phyloP scores from a whole-genome alignment of 2,113 vertebrate species.

The Oncorhynchus kisutch region DNA sequence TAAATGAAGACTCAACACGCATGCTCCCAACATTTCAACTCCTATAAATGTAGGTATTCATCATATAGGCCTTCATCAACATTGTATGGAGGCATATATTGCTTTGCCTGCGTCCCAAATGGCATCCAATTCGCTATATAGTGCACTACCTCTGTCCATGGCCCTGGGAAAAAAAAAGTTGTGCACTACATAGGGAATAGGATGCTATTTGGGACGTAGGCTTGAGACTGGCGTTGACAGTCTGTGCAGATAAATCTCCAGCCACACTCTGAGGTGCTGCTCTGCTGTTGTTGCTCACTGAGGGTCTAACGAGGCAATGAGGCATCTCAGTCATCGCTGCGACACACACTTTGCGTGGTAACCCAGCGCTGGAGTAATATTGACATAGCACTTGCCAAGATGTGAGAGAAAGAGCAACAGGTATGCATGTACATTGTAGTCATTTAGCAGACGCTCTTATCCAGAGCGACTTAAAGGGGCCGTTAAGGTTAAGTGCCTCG shows the following conservation, averaged over 20 bases:
- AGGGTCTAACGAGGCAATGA: background rate
- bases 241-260: no score
- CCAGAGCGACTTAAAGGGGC: no score
- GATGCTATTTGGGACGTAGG: background rate
- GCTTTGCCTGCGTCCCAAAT: no score
- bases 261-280: no score
- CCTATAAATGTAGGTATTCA: no score
- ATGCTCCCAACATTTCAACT: no score
- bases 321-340: slow-evolving; percentile 1
- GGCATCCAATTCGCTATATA: background rate
- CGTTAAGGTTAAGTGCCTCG: no score
- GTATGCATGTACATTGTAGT: background rate
- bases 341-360: background rate
- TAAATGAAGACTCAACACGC: no score
- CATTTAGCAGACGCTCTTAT: no score
- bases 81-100: no score
- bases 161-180: background rate
- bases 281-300: background rate
- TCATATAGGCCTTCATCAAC: no score
- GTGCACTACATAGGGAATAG: no score
- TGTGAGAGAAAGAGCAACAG: background rate
- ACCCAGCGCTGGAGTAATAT: background rate
- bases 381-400: background rate
- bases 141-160: slow-evolving; percentile 9
- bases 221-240: slow-evolving; percentile 23